Evolutionary conservation across 1,140 invertebrate genomes (phyloP).

Genomic region (Mycetomoellerius zeteki): DNA sequence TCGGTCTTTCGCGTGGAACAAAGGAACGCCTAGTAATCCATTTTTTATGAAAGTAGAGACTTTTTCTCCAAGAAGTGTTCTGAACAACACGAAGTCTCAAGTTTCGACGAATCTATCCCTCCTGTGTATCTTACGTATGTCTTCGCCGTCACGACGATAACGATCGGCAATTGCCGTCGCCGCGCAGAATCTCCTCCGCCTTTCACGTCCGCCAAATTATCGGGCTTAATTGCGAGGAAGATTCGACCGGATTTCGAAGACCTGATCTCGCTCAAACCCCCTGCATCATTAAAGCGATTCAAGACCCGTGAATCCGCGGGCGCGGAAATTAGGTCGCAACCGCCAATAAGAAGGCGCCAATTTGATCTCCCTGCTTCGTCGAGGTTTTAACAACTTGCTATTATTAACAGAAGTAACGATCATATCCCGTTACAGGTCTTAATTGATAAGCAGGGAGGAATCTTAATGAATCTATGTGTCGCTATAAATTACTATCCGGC

Average conservation of each 20-base stretch:
- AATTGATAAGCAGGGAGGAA: neutral
- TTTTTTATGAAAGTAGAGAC: neutral
- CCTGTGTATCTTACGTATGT: neutral
- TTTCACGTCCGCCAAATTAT: constrained; percentile 52
- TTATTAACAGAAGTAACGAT: constrained; percentile 25
- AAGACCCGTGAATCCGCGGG: constrained; percentile 26
- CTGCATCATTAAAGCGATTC: constrained; percentile 55
- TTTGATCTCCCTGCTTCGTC: constrained; percentile 20
- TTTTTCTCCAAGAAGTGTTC: neutral
- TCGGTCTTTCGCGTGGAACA: neutral
- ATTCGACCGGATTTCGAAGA: constrained; percentile 35
- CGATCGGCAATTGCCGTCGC: constrained; percentile 21
- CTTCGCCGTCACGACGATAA: constrained; percentile 13
- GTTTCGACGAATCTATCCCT: constrained; percentile 4
- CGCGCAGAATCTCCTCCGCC: constrained; percentile 1
- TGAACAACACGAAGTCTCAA: neutral
- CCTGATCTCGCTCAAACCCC: constrained; percentile 21
- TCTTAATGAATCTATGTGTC: neutral
- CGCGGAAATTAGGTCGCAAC: constrained; percentile 49
- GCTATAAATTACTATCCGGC: neutral
- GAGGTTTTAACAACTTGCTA: constrained; percentile 8
- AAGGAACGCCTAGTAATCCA: neutral
- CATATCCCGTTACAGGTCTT: neutral
- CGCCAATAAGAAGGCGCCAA: constrained; percentile 39
- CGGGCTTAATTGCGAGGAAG: constrained; percentile 56